Evolutionary conservation across 2,797 vertebrate species (phyloP), one percentile per base, ranked within the genome.

Genomic region (Lepus townsendii): DNA sequence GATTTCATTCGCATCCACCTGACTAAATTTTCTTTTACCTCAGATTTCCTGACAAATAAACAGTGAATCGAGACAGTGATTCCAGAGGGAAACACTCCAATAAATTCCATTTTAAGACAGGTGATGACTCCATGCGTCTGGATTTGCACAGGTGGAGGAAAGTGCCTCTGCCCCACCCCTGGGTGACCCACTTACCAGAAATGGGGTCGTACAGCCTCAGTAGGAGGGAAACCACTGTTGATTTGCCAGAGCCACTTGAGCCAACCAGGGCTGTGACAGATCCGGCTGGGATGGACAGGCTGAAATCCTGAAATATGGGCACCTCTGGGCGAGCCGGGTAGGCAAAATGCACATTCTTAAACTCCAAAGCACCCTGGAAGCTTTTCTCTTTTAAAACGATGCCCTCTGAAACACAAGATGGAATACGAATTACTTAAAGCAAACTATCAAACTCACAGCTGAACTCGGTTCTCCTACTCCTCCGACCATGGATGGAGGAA

Each of bases 211-310:
- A 99, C 26, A 99, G 94, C 22, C 99, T 98, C 88, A 99, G 98
- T 35, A 99, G 98, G 90, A 99, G 98, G 0, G 99, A 99, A 54
- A 99, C 98, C 88, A 99, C 98, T 0, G 99, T 99, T 0, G 99
- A 99, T 96, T 99, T 99, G 78, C 99, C 99, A 12, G 99, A 99
- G 16, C 99, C 99, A 69, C 99, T 99, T 50, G 99, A 96, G 86
- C 99, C 99, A 52, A 99, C 99, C 24, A 99, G 98, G 3, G 99
- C 99, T 97, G 99, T 99, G 93, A 99, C 97, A n/a, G 99, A 99
- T 24, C 99, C 99, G 0, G 99, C 98, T 0, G 99, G 99, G 65
- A 99, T 99, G 71, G 98, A 97, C 78, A 99, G 98, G 96, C 97
- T 99, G 92, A 99, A 99, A 90, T 99, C 98, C 96, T 98, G 99